These are phyloP conservation scores for Pomatorhinus ruficollis DNA, from an alignment of 2,113 vertebrate genomes.

Conservation along the genomic window DNA sequence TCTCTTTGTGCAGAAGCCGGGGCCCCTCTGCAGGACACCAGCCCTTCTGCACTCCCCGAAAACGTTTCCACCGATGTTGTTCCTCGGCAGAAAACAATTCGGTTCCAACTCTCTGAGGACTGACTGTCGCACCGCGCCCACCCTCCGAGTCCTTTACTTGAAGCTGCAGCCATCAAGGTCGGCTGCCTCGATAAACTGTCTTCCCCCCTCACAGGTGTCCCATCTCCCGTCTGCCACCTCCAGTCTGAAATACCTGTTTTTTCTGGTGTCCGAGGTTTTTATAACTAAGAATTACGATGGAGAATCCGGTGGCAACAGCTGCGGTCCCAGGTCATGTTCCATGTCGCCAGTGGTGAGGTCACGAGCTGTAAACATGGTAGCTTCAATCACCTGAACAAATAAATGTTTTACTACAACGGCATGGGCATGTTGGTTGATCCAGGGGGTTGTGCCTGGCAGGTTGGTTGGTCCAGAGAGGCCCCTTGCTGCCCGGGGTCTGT, in stretches of 20 bases:
- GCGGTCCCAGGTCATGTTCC: slow-evolving; percentile 54
- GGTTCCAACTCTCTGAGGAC: slow-evolving; percentile 36
- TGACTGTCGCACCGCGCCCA: neutral
- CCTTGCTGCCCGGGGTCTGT: rapidly evolving
- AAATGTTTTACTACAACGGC: slow-evolving; percentile 77
- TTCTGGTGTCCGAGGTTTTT: slow-evolving; percentile 68
- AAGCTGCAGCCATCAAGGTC: neutral
- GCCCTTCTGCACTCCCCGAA: slow-evolving; percentile 31
- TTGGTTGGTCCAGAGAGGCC: neutral
- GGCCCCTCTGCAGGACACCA: slow-evolving; percentile 53
- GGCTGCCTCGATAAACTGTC: slow-evolving; percentile 2
- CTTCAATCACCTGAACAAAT: slow-evolving; percentile 77
- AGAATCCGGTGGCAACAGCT: slow-evolving; percentile 52
- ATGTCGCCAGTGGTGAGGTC: slow-evolving; percentile 68
- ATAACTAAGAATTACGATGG: slow-evolving; percentile 7
- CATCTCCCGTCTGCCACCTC: slow-evolving; percentile 20
- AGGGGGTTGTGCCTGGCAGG: neutral
- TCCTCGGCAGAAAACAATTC: slow-evolving; percentile 53
- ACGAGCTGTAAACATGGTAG: slow-evolving; percentile 73
- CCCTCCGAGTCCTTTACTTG: slow-evolving; percentile 29
- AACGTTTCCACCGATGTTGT: slow-evolving; percentile 22
- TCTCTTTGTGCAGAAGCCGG: slow-evolving; percentile 69
- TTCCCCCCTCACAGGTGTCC: neutral
- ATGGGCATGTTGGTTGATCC: slow-evolving; percentile 59
- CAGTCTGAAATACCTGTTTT: slow-evolving; percentile 52